A percentile compares a stretch with the other conserved stretches of the same genome.
These are phyloP conservation scores for Misgurnus anguillicaudatus DNA, from an alignment of 2,113 vertebrate genomes.

Conservation along the genomic window DNA sequence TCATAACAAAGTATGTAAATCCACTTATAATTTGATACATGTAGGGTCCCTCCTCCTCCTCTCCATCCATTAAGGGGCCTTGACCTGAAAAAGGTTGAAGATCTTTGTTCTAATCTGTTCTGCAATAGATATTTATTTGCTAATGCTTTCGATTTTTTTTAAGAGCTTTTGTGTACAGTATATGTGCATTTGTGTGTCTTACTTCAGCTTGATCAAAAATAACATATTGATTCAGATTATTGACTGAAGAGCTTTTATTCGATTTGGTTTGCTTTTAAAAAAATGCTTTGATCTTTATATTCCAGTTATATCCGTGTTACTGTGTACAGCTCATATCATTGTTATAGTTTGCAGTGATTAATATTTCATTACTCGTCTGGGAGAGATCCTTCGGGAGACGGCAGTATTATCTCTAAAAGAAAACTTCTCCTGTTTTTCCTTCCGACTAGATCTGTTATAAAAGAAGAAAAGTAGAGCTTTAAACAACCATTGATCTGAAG, in stretches of 20 bases:
- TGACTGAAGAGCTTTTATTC: background rate
- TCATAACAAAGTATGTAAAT: too few species aligned
- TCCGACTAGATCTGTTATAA: constrained; percentile 14
- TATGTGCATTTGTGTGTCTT: background rate
- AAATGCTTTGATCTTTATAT: background rate
- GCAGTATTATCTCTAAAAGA: constrained; percentile 10
- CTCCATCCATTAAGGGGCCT: too few species aligned
- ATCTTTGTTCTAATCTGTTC: too few species aligned
- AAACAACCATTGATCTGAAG: constrained; percentile 7
- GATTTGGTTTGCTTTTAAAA: background rate
- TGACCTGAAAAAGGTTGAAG: too few species aligned
- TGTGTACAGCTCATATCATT: constrained; percentile 9
- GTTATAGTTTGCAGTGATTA: constrained; percentile 24
- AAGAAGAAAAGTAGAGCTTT: background rate
- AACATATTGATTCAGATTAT: constrained; percentile 5
- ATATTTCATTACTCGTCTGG: constrained; percentile 34
- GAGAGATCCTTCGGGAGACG: background rate
- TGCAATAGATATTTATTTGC: too few species aligned
- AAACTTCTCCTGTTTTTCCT: background rate
- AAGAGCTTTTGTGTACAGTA: background rate
- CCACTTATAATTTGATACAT: too few species aligned
- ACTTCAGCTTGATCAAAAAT: background rate
- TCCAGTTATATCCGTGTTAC: background rate
- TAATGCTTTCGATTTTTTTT: background rate
- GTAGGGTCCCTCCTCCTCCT: too few species aligned